Evolutionary conservation across 2,113 vertebrate species (phyloP).

Genomic region (Cariama cristata): DNA sequence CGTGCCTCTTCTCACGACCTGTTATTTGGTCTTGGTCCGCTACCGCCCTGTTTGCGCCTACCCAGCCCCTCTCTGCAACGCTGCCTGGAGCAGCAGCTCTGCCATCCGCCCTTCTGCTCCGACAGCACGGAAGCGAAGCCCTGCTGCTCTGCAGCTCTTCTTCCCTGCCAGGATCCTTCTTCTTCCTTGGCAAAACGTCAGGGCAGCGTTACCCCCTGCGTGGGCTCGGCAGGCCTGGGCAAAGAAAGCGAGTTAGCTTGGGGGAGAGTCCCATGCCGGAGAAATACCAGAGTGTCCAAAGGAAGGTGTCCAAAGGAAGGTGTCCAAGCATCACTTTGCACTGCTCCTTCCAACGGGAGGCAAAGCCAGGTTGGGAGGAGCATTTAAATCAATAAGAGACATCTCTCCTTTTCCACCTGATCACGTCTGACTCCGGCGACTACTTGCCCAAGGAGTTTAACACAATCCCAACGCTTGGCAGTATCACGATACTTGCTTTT

Average conservation of each 20-base stretch:
- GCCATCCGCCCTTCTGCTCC: background rate
- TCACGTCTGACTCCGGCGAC: background rate
- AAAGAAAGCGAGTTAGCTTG: background rate
- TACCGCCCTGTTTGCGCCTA: background rate
- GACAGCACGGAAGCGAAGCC: fast-evolving
- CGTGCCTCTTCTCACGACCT: background rate
- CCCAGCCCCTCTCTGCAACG: background rate
- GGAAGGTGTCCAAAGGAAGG: background rate
- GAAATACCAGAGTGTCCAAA: background rate
- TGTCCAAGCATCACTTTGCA: background rate
- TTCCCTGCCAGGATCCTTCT: background rate
- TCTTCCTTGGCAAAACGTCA: background rate
- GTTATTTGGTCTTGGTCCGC: background rate
- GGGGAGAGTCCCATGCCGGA: background rate
- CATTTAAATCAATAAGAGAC: background rate
- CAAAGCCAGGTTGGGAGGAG: background rate
- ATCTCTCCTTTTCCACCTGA: background rate
- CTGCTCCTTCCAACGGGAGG: background rate
- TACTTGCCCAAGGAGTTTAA: background rate
- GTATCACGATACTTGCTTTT: background rate
- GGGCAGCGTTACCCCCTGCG: fast-evolving
- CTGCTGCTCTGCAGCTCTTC: background rate
- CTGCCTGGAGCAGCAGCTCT: background rate
- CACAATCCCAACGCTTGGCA: background rate
- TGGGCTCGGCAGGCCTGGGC: background rate